Conservation (phyloP, 2,888 invertebrate genomes). For the Elgonia sp. region DNA sequence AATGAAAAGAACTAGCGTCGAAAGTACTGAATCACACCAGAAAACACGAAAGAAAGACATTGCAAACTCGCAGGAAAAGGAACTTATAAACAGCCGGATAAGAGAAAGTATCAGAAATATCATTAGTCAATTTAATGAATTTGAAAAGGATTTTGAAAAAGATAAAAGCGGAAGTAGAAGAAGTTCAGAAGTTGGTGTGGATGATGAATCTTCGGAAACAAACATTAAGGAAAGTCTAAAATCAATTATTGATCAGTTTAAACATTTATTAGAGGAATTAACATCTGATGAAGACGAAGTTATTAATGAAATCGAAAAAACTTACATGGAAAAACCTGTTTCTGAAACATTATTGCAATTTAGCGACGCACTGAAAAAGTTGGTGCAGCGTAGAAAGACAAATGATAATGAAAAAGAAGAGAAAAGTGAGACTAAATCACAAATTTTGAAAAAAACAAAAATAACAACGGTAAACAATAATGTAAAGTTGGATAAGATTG, state of each 20-base stretch:
- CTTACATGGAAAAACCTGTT: slow-evolving; percentile 83
- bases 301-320: slow-evolving; percentile 82
- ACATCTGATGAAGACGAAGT: slow-evolving; percentile 83
- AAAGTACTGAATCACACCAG: slow-evolving; percentile 76
- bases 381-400: slow-evolving; percentile 82
- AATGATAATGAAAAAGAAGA: slow-evolving; percentile 67
- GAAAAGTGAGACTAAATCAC: slow-evolving; percentile 59
- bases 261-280: slow-evolving; percentile 83
- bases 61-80: slow-evolving; percentile 75
- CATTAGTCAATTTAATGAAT: slow-evolving; percentile 85
- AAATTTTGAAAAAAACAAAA: slow-evolving; percentile 57
- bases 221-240: slow-evolving; percentile 84
- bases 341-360: slow-evolving; percentile 84
- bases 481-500: slow-evolving; percentile 53
- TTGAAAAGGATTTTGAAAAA: slow-evolving; percentile 83
- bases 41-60: slow-evolving; percentile 78
- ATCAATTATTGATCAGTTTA: slow-evolving; percentile 85
- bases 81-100: slow-evolving; percentile 75
- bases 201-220: slow-evolving; percentile 73
- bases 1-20: slow-evolving; percentile 63
- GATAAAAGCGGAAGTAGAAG: slow-evolving; percentile 75
- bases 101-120: slow-evolving; percentile 85
- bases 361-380: slow-evolving; percentile 84
- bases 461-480: slow-evolving; percentile 64
- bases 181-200: slow-evolving; percentile 28